Base-by-base conservation (phyloP, 2,113 vertebrate species). In the Perognathus longimembris region DNA sequence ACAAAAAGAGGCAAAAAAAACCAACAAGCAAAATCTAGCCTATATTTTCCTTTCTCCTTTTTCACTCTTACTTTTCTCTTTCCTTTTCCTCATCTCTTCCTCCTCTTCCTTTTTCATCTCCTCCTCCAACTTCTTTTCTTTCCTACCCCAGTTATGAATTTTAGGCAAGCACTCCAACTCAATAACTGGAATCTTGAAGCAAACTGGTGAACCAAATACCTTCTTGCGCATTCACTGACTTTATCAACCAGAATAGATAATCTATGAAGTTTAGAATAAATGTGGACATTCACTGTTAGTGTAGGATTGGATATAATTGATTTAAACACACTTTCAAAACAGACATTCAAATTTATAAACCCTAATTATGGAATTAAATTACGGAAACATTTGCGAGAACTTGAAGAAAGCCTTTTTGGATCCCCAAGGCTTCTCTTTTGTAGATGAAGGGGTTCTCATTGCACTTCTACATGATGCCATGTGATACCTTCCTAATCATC, bases 321-420 rank as follows among this genome's bases (percentile, higher is more conserved):
- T 81, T 88, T 75, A 38, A 92, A 71, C 66, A 34, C 30, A 80
- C n/a, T 67, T 66, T 24, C 45, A 88, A 76, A 74, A 22, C 18
- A 40, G 30, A 66, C 18, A 67, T 78, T 86, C 28, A 77, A 42
- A 15, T 83, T 59, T 61, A 73, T 74, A 61, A 59, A 42, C 7
- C 12, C 54, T 6, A 69, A 54, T 28, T 28, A 30, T 20, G 32
- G 22, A 92, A 78, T n/a, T 12, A 82, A 78, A 84, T 61, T 73
- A 79, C 42, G 12, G 79, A 90, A 57, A 34, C 66, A 85, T 0
- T n/a, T 57, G 34, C 75, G 32, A 42, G 18, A 0, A 89, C 63
- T 86, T 85, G 26, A 71, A 92, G 74, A 66, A 74, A 86, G 66
- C 32, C 11, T 10, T 11, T 7, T 20, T 69, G n/a, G 67, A 12